phyloP scores from a whole-genome alignment of 1,140 invertebrate species.

The Eriosoma lanigerum region DNA sequence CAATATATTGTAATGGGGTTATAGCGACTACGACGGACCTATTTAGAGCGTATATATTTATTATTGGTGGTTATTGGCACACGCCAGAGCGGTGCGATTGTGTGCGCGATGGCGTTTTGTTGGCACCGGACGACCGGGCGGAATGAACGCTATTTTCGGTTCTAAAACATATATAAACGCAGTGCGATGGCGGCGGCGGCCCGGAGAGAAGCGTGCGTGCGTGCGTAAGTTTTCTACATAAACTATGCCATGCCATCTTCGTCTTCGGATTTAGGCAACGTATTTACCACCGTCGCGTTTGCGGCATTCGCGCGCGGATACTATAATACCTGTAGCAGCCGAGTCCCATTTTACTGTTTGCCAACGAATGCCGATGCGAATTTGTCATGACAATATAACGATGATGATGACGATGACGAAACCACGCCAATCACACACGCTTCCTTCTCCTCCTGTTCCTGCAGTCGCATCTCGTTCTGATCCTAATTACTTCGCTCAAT shows the following conservation, averaged over 20 bases:
- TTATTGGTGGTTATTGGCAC: slow-evolving; percentile 47
- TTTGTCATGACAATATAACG: slow-evolving; percentile 33
- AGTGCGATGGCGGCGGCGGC: neutral
- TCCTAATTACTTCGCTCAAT: too few relatives aligned
- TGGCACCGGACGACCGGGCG: slow-evolving; percentile 41
- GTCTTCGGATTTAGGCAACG: slow-evolving; percentile 7
- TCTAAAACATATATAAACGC: slow-evolving; percentile 30
- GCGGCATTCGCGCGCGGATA: slow-evolving; percentile 17
- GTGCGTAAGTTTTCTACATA: neutral
- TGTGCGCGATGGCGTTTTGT: slow-evolving; percentile 45
- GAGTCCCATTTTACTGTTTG: slow-evolving; percentile 40
- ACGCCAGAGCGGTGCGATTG: slow-evolving; percentile 20
- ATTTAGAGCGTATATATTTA: slow-evolving; percentile 47
- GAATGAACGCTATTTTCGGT: slow-evolving; percentile 52
- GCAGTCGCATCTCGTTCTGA: too few relatives aligned
- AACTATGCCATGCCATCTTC: slow-evolving; percentile 4
- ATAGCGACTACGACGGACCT: slow-evolving; percentile 29
- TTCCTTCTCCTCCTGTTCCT: neutral
- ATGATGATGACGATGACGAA: slow-evolving; percentile 21
- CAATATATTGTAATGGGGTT: slow-evolving; percentile 41
- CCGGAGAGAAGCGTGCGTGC: neutral
- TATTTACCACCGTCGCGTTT: slow-evolving; percentile 26
- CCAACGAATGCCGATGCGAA: slow-evolving; percentile 50
- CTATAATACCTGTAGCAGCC: neutral
- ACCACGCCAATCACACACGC: slow-evolving; percentile 12